Percentiles rank a stretch among this genome's conserved stretches.
These are phyloP conservation scores for Anadara kagoshimensis DNA, from an alignment of 1,140 invertebrate species.

Conservation along the genomic window DNA sequence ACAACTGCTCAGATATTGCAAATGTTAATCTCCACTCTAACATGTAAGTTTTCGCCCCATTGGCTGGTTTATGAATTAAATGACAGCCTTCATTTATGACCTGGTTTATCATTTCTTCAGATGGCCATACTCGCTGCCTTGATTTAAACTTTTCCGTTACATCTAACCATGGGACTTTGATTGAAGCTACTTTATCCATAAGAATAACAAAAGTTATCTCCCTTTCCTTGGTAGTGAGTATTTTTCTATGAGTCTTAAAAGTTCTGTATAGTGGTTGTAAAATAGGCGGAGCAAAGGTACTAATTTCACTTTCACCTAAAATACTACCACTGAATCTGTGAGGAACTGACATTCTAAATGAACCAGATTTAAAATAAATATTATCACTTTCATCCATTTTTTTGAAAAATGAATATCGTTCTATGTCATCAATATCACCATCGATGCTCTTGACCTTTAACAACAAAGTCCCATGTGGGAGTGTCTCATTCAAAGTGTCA, in stretches of 20 bases:
- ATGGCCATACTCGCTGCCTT: slow-evolving; percentile 14
- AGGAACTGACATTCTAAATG: not conserved
- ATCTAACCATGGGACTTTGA: slow-evolving; percentile 11
- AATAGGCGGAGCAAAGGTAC: not conserved
- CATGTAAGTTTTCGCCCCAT: no score
- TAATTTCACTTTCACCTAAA: slow-evolving; percentile 18
- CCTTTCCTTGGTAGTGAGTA: not conserved
- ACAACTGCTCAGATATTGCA: slow-evolving; percentile 12
- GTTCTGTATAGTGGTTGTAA: slow-evolving; percentile 21
- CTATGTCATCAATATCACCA: not conserved
- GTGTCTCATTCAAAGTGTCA: not conserved
- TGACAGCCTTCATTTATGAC: slow-evolving; percentile 17
- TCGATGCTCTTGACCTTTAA: not conserved
- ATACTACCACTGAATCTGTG: not conserved
- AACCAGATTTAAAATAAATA: not conserved
- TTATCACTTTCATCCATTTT: not conserved
- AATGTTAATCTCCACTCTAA: slow-evolving; percentile 24
- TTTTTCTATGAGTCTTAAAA: slow-evolving; percentile 4
- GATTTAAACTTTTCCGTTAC: not conserved
- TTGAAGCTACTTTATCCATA: slow-evolving; percentile 18
- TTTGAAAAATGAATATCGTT: slow-evolving; percentile 1
- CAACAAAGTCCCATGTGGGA: not conserved
- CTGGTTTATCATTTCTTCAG: not conserved
- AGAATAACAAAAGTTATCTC: slow-evolving; percentile 5
- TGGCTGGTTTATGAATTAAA: slow-evolving; percentile 7